Evolutionary conservation across 2,113 vertebrate species (phyloP), one percentile per base, ranked within the genome.

Genomic region (Synodontis membranacea): DNA sequence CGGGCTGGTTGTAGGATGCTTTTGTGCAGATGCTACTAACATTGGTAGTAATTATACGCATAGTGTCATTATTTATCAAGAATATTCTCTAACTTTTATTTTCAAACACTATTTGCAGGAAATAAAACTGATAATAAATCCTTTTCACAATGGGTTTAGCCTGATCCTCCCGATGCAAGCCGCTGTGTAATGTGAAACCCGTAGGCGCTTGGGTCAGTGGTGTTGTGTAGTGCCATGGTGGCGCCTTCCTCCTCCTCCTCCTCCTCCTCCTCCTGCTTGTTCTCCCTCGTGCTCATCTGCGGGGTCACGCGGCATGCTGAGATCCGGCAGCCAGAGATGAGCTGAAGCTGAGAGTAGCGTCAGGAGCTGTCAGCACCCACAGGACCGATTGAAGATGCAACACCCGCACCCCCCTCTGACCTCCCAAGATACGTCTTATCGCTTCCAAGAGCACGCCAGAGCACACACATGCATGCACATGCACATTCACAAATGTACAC

Each of bases 261-360:
- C 39, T 54, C 50, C 60, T 66, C 15, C 15, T 37, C 39, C 39
- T 54, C 50, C 66, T 74, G 34, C 68, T 21, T 4, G 12, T 39
- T 50, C 48, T 62, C 50, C 25, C 50, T 54, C 28, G 12, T 83
- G 91, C 92, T 92, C 91, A 95, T 93, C 93, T 93, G 84, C 89
- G 92, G 93, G 94, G 94, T 95, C 95, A 94, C 92, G 91, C 92
- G 92, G 94, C 93, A 94, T 94, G 92, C 93, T 94, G 92, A 94
- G 94, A 94, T 95, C 93, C 92, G 92, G 93, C 92, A 89, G 92
- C 92, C 93, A 91, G 91, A 78, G 94, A 94, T 93, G 93, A 94
- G 93, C 93, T 92, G 93, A 93, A 93, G 93, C 95, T 95, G 94
- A 95, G 93, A 92, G 92, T 92, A 93, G 91, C 91, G 93, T 95